A percentile compares a stretch with the other conserved stretches of the same genome.
These are phyloP conservation scores for Alauda arvensis DNA, from an alignment of 2,797 vertebrate species.

Conservation along the genomic window DNA sequence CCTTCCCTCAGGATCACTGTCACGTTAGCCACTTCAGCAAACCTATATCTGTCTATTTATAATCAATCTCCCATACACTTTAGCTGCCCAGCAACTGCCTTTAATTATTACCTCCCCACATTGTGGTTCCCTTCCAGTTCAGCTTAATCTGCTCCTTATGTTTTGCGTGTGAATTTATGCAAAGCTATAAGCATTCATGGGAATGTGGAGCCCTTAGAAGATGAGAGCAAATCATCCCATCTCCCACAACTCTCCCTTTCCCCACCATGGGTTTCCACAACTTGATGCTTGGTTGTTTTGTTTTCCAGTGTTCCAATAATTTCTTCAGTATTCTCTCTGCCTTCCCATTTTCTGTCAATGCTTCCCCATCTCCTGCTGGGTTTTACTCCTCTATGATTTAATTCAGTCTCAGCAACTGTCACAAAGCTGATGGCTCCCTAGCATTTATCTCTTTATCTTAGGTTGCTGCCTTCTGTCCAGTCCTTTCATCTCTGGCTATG, in stretches of 20 bases:
- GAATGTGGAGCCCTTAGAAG: constrained; percentile 28
- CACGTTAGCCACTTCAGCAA: not conserved
- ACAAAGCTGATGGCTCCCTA: constrained; percentile 14
- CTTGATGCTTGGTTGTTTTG: not conserved
- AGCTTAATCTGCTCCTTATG: constrained; percentile 54
- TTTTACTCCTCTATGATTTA: constrained; percentile 43
- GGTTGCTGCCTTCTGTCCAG: constrained; percentile 20
- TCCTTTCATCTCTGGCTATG: not conserved
- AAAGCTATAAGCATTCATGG: constrained; percentile 41
- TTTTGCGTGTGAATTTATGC: constrained; percentile 42
- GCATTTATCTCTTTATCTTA: constrained; percentile 37
- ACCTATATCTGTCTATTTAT: constrained; percentile 13
- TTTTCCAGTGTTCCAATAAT: constrained; percentile 26
- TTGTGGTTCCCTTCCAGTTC: constrained; percentile 33
- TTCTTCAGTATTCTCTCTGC: constrained; percentile 5
- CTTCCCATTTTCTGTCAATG: constrained; percentile 45
- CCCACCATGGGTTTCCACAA: constrained; percentile 17
- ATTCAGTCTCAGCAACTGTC: constrained; percentile 27
- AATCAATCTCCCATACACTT: not conserved
- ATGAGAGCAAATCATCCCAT: constrained; percentile 23
- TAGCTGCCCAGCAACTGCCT: constrained; percentile 18
- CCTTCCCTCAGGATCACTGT: not conserved
- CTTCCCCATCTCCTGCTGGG: not conserved
- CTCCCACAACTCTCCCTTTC: constrained; percentile 56
- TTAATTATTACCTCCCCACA: constrained; percentile 39